phyloP scores from a whole-genome alignment of 2,797 vertebrate species.

The Sparidentex hasta region DNA sequence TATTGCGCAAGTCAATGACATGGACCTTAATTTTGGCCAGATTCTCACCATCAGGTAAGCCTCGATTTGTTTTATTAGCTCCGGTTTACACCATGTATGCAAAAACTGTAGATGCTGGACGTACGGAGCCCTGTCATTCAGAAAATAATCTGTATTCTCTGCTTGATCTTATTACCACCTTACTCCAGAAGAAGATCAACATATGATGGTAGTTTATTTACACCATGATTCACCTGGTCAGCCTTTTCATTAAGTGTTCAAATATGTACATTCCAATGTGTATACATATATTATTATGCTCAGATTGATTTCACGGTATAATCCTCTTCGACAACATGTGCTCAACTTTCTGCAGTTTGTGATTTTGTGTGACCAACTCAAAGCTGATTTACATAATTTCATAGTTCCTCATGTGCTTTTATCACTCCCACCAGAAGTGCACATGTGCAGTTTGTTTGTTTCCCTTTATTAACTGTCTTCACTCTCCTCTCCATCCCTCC shows the following conservation, averaged over 20 bases:
- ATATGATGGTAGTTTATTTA: conserved; percentile 1
- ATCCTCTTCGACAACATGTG: conserved; percentile 15
- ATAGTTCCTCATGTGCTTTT: conserved; percentile 30
- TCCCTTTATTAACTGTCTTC: conserved; percentile 74
- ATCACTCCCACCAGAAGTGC: conserved; percentile 44
- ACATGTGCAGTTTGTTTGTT: conserved; percentile 69
- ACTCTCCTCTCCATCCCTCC: conserved; percentile 66
- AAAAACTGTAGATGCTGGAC: background rate
- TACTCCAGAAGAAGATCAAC: background rate
- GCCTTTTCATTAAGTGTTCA: background rate
- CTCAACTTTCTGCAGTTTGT: conserved; percentile 6
- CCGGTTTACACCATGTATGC: background rate
- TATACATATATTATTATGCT: background rate
- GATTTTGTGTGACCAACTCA: background rate
- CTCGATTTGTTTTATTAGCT: background rate
- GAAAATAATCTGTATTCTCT: background rate
- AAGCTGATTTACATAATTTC: conserved; percentile 15
- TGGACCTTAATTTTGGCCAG: conserved; percentile 96
- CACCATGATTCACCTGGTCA: background rate
- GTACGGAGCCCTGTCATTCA: background rate
- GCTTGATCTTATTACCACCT: background rate
- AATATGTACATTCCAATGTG: background rate
- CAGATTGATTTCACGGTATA: background rate
- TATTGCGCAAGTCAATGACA: conserved; percentile 97
- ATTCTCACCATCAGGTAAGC: conserved; percentile 97